Conservation (phyloP, 2,888 invertebrate genomes). For the Leucophenga maculata region DNA sequence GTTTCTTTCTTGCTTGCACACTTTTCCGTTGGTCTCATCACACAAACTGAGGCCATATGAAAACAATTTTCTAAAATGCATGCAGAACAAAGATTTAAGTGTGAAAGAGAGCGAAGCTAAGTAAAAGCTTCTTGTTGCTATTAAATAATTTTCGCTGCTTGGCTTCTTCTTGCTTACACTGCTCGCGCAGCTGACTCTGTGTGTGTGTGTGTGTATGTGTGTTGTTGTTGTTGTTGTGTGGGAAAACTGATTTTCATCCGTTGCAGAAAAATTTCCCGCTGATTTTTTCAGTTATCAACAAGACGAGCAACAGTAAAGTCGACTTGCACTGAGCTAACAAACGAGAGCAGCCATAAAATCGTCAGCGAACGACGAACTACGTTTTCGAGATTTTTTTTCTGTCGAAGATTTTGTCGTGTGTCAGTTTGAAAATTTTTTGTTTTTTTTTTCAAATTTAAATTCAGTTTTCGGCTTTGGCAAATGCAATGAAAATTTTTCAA, state of each 20-base stretch:
- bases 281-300: conserved; percentile 62
- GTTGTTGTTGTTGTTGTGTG: background rate
- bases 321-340: conserved; percentile 25
- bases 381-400: background rate
- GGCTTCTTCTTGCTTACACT: conserved; percentile 5
- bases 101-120: background rate
- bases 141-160: conserved; percentile 6
- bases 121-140: conserved; percentile 16
- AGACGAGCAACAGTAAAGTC: conserved; percentile 60
- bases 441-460: background rate
- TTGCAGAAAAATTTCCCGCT: conserved; percentile 49
- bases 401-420: background rate
- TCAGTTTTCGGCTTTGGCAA: background rate
- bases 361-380: background rate
- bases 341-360: background rate
- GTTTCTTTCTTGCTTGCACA: background rate
- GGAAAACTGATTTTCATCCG: conserved; percentile 29
- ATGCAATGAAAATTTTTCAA: background rate
- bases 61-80: conserved; percentile 15
- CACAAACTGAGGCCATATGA: conserved; percentile 15
- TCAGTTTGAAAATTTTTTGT: background rate
- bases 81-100: conserved; percentile 10
- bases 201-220: conserved; percentile 8
- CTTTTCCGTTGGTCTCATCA: conserved; percentile 30
- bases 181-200: background rate